Percentiles rank a stretch among this genome's conserved stretches.
phyloP scores from a whole-genome alignment of 2,888 invertebrate genomes.

The Hydropsyche betteni region DNA sequence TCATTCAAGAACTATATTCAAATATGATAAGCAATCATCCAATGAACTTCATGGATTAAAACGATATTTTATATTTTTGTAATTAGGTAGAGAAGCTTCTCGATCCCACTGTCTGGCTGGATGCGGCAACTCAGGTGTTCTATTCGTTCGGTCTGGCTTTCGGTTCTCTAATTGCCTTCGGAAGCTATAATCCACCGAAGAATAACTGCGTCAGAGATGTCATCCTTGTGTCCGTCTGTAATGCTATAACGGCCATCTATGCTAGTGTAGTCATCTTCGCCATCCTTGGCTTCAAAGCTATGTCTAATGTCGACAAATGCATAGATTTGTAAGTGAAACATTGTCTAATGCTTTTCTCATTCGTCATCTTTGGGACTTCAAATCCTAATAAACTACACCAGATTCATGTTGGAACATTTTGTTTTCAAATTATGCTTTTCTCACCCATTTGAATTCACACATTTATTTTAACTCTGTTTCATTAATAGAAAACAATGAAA shows the following conservation, averaged over 20 bases:
- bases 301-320: slow-evolving; percentile 86
- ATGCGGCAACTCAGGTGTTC: slow-evolving; percentile 96
- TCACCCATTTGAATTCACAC: too few species aligned
- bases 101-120: slow-evolving; percentile 92
- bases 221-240: slow-evolving; percentile 88
- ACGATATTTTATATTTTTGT: too few species aligned
- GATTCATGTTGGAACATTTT: neutral
- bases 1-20: too few species aligned
- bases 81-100: slow-evolving; percentile 80
- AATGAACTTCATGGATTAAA: too few species aligned
- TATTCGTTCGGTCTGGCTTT: slow-evolving; percentile 95
- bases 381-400: neutral
- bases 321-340: slow-evolving; percentile 70
- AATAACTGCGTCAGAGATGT: slow-evolving; percentile 96
- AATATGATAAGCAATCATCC: too few species aligned
- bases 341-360: neutral
- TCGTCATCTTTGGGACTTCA: neutral
- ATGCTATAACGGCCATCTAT: slow-evolving; percentile 93
- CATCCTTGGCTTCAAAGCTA: slow-evolving; percentile 96
- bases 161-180: slow-evolving; percentile 94
- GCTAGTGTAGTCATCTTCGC: slow-evolving; percentile 95
- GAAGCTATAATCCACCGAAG: slow-evolving; percentile 93
- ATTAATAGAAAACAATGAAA: slow-evolving; percentile 48
- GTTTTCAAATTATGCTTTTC: slow-evolving; percentile 43
- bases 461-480: slow-evolving; percentile 4